Percentiles rank a stretch among this genome's conserved stretches.
phyloP scores from a whole-genome alignment of 2,888 invertebrate species.

The Yponomeuta plumbellus region DNA sequence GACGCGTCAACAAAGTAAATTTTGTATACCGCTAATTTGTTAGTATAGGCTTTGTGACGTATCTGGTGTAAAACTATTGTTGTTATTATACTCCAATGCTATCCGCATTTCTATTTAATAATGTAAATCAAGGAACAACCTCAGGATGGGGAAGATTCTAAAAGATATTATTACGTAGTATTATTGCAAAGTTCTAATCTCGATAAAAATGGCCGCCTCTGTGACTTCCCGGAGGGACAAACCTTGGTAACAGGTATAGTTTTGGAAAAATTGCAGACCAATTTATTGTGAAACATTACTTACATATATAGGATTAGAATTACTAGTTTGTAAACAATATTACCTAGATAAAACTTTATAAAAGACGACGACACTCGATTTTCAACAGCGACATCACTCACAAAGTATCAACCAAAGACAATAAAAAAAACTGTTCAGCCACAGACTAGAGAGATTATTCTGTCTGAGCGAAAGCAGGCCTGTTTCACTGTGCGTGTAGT shows the following conservation, averaged over 20 bases:
- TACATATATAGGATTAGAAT: background rate
- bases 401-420: slow-evolving; percentile 35
- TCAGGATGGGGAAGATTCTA: slow-evolving; percentile 46
- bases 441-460: no score
- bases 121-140: slow-evolving; percentile 11
- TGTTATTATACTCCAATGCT: background rate
- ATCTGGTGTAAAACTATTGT: background rate
- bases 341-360: slow-evolving; percentile 73
- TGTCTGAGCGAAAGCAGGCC: no score
- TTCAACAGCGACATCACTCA: slow-evolving; percentile 65
- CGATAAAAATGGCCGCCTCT: slow-evolving; percentile 66
- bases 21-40: slow-evolving; percentile 19
- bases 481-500: no score
- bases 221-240: slow-evolving; percentile 11
- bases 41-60: background rate
- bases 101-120: background rate
- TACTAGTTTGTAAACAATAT: slow-evolving; percentile 24
- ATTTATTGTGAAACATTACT: background rate
- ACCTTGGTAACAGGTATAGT: background rate
- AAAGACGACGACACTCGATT: slow-evolving; percentile 72
- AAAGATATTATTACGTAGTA: slow-evolving; percentile 45
- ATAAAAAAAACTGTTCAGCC: slow-evolving; percentile 9
- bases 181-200: slow-evolving; percentile 35
- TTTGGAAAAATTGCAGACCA: background rate
- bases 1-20: slow-evolving; percentile 70